Conservation (phyloP, 1,140 invertebrate species). For the Nephila pilipes region DNA sequence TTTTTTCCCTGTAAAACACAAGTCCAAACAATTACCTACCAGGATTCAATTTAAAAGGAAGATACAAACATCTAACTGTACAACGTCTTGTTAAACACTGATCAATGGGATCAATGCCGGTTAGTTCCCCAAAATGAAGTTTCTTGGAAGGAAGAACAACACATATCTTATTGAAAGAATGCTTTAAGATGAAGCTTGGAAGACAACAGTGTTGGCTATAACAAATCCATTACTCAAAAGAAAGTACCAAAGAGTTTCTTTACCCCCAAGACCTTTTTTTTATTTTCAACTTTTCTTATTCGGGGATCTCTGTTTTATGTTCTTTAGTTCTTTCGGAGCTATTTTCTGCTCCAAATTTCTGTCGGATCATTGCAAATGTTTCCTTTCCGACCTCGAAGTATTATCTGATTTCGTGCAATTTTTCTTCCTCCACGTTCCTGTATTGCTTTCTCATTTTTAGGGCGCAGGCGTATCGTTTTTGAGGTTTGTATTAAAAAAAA, state of each 20-base stretch:
- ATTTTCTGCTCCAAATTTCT: constrained; percentile 63
- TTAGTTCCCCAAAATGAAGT: constrained; percentile 4
- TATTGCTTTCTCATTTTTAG: constrained; percentile 33
- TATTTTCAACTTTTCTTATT: neutral
- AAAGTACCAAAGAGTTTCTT: constrained; percentile 40
- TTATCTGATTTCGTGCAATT: constrained; percentile 66
- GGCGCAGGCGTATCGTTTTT: neutral
- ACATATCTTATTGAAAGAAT: constrained; percentile 22
- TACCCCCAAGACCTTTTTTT: neutral
- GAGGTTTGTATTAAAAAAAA: constrained; percentile 38
- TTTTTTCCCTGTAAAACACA: neutral
- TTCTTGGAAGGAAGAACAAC: neutral
- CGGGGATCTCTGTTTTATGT: constrained; percentile 11
- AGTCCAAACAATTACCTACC: neutral
- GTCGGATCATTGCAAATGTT: constrained; percentile 64
- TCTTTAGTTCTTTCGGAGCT: constrained; percentile 46
- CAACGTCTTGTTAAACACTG: constrained; percentile 23
- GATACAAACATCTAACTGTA: neutral
- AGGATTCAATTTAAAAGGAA: neutral
- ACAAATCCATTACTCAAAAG: constrained; percentile 61
- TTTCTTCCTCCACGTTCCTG: constrained; percentile 24
- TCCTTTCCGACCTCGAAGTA: constrained; percentile 55
- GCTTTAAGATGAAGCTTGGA: constrained; percentile 8
- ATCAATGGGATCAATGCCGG: constrained; percentile 1
- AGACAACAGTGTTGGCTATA: constrained; percentile 19